A percentile compares a stretch with the other conserved stretches of the same genome.
Conservation (phyloP, 2,797 vertebrate species). For the Atherinosoma microstoma region DNA sequence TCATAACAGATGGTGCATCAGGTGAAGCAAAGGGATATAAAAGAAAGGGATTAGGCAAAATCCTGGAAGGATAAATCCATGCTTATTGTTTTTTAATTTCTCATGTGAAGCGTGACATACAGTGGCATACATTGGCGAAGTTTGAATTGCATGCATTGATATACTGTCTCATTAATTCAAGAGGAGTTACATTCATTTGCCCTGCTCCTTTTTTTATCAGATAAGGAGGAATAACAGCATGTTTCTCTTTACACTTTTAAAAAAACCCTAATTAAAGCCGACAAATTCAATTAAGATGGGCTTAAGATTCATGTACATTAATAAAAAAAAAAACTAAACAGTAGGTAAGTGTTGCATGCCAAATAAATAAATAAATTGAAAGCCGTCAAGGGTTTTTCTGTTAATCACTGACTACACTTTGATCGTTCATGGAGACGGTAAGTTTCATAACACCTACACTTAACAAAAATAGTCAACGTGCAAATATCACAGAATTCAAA, state of each 20-base stretch:
- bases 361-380: conserved; percentile 4
- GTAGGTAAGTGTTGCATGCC: conserved; percentile 55
- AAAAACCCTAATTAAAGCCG: conserved; percentile 75
- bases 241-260: conserved; percentile 58
- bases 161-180: conserved; percentile 41
- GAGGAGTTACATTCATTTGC: conserved; percentile 21
- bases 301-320: conserved; percentile 72
- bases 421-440: conserved; percentile 48
- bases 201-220: conserved; percentile 58
- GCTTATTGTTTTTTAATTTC: conserved; percentile 43
- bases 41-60: conserved; percentile 31
- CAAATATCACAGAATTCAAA: conserved; percentile 64
- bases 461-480: conserved; percentile 38
- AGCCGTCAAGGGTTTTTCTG: conserved; percentile 31
- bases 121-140: conserved; percentile 18
- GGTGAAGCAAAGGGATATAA: conserved; percentile 33
- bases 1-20: conserved; percentile 48
- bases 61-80: conserved; percentile 43
- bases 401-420: conserved; percentile 41
- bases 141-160: conserved; percentile 4
- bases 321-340: conserved; percentile 67
- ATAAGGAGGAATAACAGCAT: conserved; percentile 41
- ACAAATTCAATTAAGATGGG: conserved; percentile 74
- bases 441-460: conserved; percentile 66
- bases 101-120: conserved; percentile 39